These are phyloP conservation scores for Ciconia boyciana DNA, from an alignment of 2,113 vertebrate genomes.

Conservation along the genomic window DNA sequence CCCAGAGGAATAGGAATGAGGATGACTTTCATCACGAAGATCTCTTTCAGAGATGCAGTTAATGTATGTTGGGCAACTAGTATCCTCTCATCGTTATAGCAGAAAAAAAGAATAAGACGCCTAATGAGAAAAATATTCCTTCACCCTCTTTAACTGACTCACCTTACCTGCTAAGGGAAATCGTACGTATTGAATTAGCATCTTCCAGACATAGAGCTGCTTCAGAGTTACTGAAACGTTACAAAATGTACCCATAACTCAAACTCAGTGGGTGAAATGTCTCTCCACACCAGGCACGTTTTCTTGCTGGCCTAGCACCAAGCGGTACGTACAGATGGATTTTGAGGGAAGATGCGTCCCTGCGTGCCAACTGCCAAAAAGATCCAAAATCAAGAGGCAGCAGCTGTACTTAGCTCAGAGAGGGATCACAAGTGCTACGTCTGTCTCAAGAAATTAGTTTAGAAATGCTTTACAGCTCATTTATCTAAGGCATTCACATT, in stretches of 20 bases:
- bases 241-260: not conserved
- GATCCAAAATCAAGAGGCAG: not conserved
- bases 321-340: fast-evolving
- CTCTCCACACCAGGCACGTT: too few species aligned
- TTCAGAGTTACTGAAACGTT: not conserved
- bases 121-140: not conserved
- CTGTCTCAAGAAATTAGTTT: not conserved
- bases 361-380: not conserved
- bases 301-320: not conserved
- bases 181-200: not conserved
- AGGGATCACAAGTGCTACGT: not conserved
- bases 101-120: not conserved
- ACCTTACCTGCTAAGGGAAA: not conserved
- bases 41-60: not conserved
- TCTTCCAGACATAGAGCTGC: not conserved
- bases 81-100: not conserved
- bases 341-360: not conserved
- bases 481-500: not conserved
- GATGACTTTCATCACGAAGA: not conserved
- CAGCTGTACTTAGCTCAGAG: not conserved
- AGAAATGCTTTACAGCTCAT: not conserved
- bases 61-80: not conserved
- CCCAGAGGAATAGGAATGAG: not conserved
- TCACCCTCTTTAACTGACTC: not conserved
- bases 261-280: not conserved